Conservation (phyloP, 2,797 vertebrate species). For the Myiothlypis chrysogaster region DNA sequence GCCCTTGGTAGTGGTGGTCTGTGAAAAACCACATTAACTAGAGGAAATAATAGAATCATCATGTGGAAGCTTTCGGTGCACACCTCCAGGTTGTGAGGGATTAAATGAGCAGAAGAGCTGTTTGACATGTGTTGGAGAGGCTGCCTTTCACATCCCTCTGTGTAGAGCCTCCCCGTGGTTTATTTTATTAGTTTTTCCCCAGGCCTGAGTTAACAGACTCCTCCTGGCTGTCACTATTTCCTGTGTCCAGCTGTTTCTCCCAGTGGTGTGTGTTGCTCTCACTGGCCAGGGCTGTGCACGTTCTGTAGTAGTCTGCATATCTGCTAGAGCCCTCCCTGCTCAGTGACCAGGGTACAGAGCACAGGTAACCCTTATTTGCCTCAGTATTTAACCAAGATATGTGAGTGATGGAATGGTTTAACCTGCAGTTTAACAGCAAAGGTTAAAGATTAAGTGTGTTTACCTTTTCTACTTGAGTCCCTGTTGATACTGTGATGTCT, state of each 20-base stretch:
- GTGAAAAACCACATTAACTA: neutral
- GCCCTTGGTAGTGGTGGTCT: neutral
- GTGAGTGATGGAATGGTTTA: neutral
- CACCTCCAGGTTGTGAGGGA: neutral
- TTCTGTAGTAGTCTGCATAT: neutral
- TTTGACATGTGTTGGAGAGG: neutral
- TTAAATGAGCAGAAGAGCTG: neutral
- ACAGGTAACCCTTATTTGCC: neutral
- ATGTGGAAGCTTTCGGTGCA: neutral
- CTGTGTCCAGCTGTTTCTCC: rapidly evolving
- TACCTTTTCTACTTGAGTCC: neutral
- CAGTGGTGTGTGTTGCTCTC: neutral
- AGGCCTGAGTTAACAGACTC: neutral
- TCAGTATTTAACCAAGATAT: neutral
- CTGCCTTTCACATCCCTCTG: neutral
- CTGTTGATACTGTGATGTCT: neutral
- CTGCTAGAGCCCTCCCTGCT: neutral
- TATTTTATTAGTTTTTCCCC: neutral
- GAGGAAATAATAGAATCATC: neutral
- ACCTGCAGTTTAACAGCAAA: neutral
- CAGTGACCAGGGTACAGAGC: neutral
- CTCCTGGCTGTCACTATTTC: neutral
- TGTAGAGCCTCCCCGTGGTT: neutral
- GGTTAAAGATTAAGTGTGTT: neutral
- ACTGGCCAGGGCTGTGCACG: neutral